Conservation (phyloP, 2,113 vertebrate species). For the Plotosus lineatus region DNA sequence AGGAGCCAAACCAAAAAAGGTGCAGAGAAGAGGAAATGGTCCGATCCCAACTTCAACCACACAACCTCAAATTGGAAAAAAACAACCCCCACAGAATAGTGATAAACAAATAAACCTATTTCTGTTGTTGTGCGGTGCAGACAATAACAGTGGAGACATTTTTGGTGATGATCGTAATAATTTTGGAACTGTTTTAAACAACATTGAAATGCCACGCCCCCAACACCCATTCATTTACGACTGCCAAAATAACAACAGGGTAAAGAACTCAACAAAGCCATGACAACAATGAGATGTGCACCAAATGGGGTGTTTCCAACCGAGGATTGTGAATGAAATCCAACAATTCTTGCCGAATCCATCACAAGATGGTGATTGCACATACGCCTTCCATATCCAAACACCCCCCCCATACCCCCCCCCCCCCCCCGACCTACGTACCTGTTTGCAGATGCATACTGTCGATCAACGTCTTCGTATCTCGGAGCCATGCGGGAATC, state of each 20-base stretch:
- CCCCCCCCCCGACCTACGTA: conserved; percentile 56
- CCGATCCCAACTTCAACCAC: neutral
- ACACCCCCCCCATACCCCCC: neutral
- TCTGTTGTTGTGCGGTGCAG: neutral
- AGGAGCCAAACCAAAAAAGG: neutral
- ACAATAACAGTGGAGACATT: neutral
- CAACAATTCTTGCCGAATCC: neutral
- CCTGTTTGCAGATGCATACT: conserved; percentile 82
- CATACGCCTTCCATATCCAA: neutral
- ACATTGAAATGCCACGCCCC: neutral
- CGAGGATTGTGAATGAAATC: neutral
- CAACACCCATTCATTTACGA: neutral
- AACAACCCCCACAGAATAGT: neutral
- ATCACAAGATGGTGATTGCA: neutral
- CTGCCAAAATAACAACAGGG: neutral
- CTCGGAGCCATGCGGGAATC: conserved; percentile 73
- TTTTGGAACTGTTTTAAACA: neutral
- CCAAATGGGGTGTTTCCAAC: neutral
- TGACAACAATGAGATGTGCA: neutral
- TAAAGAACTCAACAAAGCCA: neutral
- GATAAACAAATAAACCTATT: neutral
- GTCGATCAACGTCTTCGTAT: conserved; percentile 82
- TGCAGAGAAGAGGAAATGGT: neutral
- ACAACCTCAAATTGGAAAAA: neutral
- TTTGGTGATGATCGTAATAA: neutral